Evolutionary conservation across 2,888 invertebrate genomes (phyloP), one percentile per base, ranked within the genome.

Genomic region (Dasypogon diadema): DNA sequence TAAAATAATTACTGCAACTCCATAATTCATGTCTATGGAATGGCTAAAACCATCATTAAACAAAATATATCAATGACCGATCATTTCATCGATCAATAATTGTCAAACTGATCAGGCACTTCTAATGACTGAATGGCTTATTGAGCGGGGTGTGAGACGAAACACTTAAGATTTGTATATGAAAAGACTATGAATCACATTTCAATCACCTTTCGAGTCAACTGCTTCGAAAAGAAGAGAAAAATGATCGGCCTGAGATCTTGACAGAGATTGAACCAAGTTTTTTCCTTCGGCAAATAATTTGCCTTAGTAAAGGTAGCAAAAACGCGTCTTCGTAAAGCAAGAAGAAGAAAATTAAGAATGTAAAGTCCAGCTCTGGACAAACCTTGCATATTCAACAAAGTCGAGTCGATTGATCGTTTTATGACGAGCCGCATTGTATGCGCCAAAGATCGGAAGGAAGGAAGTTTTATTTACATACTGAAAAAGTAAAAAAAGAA

Each of bases 381-480:
- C 65, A 65, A 65, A 65, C 65, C 26, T 42, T 65, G 65, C 65
- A 65, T 65, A 65, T 65, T 65, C 65, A 65, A 65, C 46, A 65
- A 65, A 46, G 46, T 22, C 65, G 21, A 46, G 65, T 65, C 65
- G 48, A 65, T 65, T 65, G 65, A 65, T 22, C 65, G 65, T 65
- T 65, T 65, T 65, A 65, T 21, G 70, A 54, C 54, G 54, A 54
- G 16, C 48, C 70, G 54, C 70, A 70, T 54, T 54, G 54, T 70
- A 70, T 54, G 70, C 70, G 70, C 54, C 54, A 51, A 74, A 75
- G 75, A 77, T 77, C 77, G 77, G 77, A 77, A 77, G 77, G 77
- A 77, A 77, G 77, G 77, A 77, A 77, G 77, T 77, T 76, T 77
- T 74, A 77, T 76, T 77, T 73, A 77, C 77, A 77, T 76, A 77